These are phyloP conservation scores for Desmophyllum pertusum DNA, from an alignment of 92 coral and sea anemone genomes.

Conservation along the genomic window DNA sequence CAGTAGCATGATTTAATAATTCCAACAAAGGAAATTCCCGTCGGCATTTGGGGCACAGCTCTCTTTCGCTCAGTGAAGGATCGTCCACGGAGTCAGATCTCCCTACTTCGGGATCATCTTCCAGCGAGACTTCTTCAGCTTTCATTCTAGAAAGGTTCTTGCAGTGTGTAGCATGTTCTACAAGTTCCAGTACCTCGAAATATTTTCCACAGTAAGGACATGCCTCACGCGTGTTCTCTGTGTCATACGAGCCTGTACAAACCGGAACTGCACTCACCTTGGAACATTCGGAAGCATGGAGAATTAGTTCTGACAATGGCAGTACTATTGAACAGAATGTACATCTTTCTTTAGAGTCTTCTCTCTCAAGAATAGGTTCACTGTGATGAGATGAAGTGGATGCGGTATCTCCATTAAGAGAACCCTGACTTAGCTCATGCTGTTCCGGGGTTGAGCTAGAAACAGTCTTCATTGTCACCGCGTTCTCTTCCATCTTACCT, in stretches of 20 bases:
- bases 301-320: slow-evolving; percentile 40
- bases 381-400: background rate
- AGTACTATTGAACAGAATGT: slow-evolving; percentile 47
- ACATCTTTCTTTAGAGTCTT: slow-evolving; percentile 55
- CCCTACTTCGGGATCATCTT: background rate
- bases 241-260: slow-evolving; percentile 7
- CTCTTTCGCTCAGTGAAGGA: slow-evolving; percentile 7
- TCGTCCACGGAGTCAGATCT: background rate
- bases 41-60: slow-evolving; percentile 41
- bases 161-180: slow-evolving; percentile 47
- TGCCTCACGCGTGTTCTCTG: slow-evolving; percentile 19
- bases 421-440: background rate
- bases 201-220: slow-evolving; percentile 50
- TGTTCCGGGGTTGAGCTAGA: background rate
- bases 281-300: slow-evolving; percentile 42
- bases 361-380: slow-evolving; percentile 35
- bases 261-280: slow-evolving; percentile 21
- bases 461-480: background rate
- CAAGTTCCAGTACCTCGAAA: slow-evolving; percentile 37
- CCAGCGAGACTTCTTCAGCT: background rate
- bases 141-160: background rate
- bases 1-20: slow-evolving; percentile 31
- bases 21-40: slow-evolving; percentile 37
- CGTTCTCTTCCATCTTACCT: background rate
- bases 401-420: background rate